Evolutionary conservation across 2,113 vertebrate genomes (phyloP), one percentile per base, ranked within the genome.

Genomic region (Melanerpes aurifrons): DNA sequence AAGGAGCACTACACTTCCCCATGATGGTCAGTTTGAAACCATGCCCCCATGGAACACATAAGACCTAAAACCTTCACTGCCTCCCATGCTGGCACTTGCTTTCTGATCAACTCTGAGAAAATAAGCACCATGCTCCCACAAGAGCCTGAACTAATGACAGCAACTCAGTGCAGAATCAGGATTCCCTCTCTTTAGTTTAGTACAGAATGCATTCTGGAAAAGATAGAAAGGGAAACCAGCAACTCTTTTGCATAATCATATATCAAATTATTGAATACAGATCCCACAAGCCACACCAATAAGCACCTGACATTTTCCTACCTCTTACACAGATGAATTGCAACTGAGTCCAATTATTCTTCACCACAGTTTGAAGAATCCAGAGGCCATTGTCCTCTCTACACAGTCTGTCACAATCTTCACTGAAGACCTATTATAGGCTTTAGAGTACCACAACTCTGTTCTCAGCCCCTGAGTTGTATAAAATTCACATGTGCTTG

Each of bases 241-340:
- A 37, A 56, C 12, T 31, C 40, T 59, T 59, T 7, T 32, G 35
- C 50, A 22, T 17, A 56, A 15, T 18, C n/a, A 22, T 8, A 14
- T 12, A 22, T 31, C 14, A 10, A 76, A 5, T 11, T 56, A 32
- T 2, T 47, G 37, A 35, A 75, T 31, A 28, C 4, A 22, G n/a
- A 67, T 17, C 9, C 0, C 8, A 25, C 10, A 1, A 82, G 22
- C 10, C 0, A 0, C 57, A 71, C 8, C 25, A 78, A 19, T 10
- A 40, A 57, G 15, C 22, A 16, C 8, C 21, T 59, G 47, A 47
- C 18, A 3, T 50, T 47, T 45, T 35, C 15, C 32, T 59, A 3
- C 7, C 4, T 40, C 57, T 77, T 47, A 28, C 20, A 35, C 0
- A 48, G 37, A 53, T 13, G 5, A 82, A 20, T 15, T 64, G 21